A percentile compares a stretch with the other conserved stretches of the same genome.
phyloP scores from a whole-genome alignment of 1,140 invertebrate genomes.

The Achroia grisella region DNA sequence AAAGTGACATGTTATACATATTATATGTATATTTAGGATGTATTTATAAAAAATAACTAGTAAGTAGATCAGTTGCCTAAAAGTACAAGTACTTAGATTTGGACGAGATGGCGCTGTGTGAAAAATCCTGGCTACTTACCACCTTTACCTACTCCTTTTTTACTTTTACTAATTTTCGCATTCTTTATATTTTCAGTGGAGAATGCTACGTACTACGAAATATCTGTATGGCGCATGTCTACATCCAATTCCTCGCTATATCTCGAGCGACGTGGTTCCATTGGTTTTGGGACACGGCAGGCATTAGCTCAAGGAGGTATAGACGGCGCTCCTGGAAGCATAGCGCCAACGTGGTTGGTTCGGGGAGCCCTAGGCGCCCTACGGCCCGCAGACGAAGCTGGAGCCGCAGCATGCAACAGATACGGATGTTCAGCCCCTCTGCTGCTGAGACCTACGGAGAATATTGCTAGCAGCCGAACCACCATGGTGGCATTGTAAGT shows the following conservation, averaged over 20 bases:
- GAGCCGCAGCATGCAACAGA: constrained; percentile 52
- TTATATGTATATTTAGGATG: too few species aligned
- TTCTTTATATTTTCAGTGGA: constrained; percentile 43
- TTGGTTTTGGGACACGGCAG: constrained; percentile 49
- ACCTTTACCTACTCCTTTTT: too few species aligned
- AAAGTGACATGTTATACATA: too few species aligned
- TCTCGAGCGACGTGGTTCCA: constrained; percentile 39
- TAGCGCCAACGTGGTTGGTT: constrained; percentile 35
- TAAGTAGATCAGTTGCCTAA: too few species aligned
- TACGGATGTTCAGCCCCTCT: constrained; percentile 52
- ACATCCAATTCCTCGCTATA: constrained; percentile 48
- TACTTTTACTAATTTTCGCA: neutral
- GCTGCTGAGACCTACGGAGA: constrained; percentile 49
- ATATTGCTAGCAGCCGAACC: constrained; percentile 35
- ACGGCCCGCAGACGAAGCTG: constrained; percentile 45
- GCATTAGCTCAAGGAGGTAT: constrained; percentile 33
- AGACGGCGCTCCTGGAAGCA: neutral
- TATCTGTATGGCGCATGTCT: constrained; percentile 59
- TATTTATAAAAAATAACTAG: too few species aligned
- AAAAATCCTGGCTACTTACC: too few species aligned
- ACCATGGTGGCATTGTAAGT: constrained; percentile 62
- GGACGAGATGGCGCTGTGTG: too few species aligned
- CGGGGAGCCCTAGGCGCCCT: constrained; percentile 38
- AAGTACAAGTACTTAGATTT: too few species aligned
- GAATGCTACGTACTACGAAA: constrained; percentile 64